Conservation (phyloP, 2,113 vertebrate species). For the Rana temporaria region DNA sequence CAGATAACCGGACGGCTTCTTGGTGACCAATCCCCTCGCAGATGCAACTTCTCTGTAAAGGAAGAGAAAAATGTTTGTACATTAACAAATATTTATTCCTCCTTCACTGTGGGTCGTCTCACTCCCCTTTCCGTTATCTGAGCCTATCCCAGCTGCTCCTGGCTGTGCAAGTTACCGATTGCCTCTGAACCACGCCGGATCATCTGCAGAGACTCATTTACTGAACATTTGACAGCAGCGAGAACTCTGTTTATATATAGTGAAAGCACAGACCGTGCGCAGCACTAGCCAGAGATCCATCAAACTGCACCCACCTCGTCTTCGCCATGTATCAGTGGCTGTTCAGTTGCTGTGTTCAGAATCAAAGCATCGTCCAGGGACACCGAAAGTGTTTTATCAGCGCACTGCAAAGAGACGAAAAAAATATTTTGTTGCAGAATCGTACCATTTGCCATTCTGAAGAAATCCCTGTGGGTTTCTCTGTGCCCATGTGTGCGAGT, state of each 20-base stretch:
- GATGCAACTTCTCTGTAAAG: conserved; percentile 53
- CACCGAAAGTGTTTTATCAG: too few species aligned
- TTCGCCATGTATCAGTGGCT: background rate
- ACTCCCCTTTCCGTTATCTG: background rate
- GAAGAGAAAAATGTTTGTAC: conserved; percentile 16
- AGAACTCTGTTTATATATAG: background rate
- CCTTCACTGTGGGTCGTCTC: background rate
- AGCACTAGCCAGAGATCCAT: background rate
- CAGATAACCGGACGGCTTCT: background rate
- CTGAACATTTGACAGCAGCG: background rate
- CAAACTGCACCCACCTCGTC: conserved; percentile 60
- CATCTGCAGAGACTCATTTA: conserved; percentile 11
- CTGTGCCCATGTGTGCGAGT: too few species aligned
- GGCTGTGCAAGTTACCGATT: conserved; percentile 10
- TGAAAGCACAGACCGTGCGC: background rate
- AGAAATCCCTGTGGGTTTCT: too few species aligned
- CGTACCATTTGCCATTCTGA: too few species aligned
- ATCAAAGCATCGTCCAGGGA: background rate
- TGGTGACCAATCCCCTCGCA: conserved; percentile 1
- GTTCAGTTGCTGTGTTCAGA: background rate
- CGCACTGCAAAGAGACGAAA: too few species aligned
- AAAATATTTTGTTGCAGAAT: too few species aligned
- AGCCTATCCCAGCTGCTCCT: conserved; percentile 5
- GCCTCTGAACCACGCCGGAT: background rate
- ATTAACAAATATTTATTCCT: conserved; percentile 15